These are phyloP conservation scores for Diadophis punctatus DNA, from an alignment of 2,113 vertebrate genomes.

Conservation along the genomic window DNA sequence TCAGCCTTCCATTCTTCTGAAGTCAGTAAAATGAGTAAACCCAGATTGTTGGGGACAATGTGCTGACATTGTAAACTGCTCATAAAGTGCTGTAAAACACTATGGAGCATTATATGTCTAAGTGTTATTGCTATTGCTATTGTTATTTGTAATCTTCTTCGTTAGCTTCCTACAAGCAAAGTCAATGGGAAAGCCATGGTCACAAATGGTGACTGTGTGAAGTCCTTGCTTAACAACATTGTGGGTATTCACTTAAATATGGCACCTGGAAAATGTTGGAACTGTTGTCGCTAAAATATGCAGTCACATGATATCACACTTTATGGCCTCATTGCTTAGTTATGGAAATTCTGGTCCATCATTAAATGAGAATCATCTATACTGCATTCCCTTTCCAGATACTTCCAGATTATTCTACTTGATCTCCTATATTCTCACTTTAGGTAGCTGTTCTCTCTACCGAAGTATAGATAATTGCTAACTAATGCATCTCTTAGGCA, in stretches of 20 bases:
- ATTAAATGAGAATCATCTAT: background rate
- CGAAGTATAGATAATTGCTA: background rate
- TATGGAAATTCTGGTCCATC: background rate
- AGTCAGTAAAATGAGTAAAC: background rate
- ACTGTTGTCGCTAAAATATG: background rate
- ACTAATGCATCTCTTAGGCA: background rate
- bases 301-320: background rate
- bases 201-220: background rate
- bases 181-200: background rate
- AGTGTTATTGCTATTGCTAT: background rate
- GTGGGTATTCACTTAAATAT: background rate
- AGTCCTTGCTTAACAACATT: background rate
- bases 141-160: background rate
- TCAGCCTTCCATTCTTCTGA: background rate
- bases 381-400: background rate
- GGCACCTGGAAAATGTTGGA: background rate
- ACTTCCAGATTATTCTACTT: background rate
- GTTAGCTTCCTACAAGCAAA: background rate
- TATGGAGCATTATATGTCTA: background rate
- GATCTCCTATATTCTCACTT: background rate
- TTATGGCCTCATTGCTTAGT: background rate
- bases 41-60: background rate
- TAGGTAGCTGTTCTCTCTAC: background rate
- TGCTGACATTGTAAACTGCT: background rate
- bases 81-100: background rate